Evolutionary conservation across 2,113 vertebrate genomes (phyloP).

Genomic region (Ovis aries): DNA sequence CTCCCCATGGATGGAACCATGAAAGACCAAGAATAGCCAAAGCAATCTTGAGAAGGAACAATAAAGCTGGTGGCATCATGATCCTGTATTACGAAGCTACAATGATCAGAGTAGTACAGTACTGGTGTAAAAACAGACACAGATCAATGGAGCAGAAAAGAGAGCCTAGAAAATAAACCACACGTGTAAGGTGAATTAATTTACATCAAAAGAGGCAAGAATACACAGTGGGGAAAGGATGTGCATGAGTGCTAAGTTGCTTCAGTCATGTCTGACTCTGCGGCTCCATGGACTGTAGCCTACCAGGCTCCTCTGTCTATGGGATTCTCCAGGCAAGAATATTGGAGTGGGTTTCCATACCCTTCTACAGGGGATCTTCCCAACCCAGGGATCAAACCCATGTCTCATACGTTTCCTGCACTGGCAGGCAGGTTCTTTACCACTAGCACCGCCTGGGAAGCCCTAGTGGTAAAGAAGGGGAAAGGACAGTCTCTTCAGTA

Average conservation of each 20-base stretch:
- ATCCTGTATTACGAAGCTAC: neutral
- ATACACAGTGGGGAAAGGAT: neutral
- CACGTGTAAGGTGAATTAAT: neutral
- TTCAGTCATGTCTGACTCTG: neutral
- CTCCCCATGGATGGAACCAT: neutral
- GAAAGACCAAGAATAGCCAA: neutral
- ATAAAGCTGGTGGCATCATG: neutral
- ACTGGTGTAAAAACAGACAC: neutral
- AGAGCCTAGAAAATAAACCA: neutral
- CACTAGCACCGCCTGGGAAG: neutral
- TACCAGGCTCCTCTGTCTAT: neutral
- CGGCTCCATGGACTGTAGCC: neutral
- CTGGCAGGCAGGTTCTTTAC: neutral
- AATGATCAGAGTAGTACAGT: neutral
- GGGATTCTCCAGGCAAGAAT: neutral
- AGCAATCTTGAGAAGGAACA: neutral
- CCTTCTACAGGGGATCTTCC: neutral
- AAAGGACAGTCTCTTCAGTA: neutral
- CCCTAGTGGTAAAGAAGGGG: neutral
- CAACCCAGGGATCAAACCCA: neutral
- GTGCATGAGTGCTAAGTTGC: neutral
- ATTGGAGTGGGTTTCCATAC: neutral
- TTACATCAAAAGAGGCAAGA: neutral
- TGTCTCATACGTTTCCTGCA: neutral
- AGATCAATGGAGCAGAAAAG: neutral